Evolutionary conservation across 2,113 vertebrate genomes (phyloP), one percentile per base, ranked within the genome.

Genomic region (Thermophis baileyi): DNA sequence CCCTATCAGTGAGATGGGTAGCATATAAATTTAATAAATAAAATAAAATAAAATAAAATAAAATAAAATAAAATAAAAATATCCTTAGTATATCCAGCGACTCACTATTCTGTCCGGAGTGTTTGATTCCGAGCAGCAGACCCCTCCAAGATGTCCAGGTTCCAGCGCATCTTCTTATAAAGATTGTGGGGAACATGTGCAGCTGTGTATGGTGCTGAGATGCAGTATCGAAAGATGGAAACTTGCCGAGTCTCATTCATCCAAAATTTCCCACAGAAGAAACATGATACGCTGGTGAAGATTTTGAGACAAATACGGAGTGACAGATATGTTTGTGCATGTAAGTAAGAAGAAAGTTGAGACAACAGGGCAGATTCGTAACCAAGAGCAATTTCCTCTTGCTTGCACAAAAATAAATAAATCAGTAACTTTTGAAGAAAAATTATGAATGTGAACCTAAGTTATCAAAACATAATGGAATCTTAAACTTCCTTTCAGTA

Each of bases 151-250:
- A 90, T 94, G 90, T 97, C 97, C 88, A 99, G 97, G 11, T 98
- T 99, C 98, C 98, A 99, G 51, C 98, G 98, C 97, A 99, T 98
- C 94, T 98, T 97, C 95, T 98, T 99, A 94, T 98, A 98, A 74
- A 98, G 97, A n/a, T 97, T 95, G 0, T 94, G 53, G 92, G 97
- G 89, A 27, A 96, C 91, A 40, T 54, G 94, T 47, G 97, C 88
- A 51, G 96, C 96, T 2, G 98, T 97, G 95, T 98, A 98, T 1
- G 98, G 97, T 0, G 96, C 94, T 0, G 97, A 97, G 92, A 93
- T 93, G 60, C 97, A 98, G 95, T 98, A 99, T 25, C 96, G 96
- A 96, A 98, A 99, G 87, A 96, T 88, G 4, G 98, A 98, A 89
- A 99, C 53, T 53, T 95, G 97, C 7, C 97, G 95, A 22, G 87